Conservation (phyloP, 2,113 vertebrate genomes). For the Petrocephalus zakoni region DNA sequence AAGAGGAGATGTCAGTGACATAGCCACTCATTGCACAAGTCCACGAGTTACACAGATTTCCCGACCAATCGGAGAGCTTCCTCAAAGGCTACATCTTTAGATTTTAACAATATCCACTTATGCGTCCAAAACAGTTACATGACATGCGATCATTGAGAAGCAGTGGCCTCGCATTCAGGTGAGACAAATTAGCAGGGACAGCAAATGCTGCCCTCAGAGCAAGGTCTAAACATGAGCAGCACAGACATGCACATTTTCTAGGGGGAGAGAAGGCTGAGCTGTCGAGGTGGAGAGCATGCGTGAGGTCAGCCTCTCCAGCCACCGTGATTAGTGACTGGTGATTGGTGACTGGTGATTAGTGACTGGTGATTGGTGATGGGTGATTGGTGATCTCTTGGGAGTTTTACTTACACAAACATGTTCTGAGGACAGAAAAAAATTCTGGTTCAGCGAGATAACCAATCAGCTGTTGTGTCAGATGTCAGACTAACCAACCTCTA, state of each 20-base stretch:
- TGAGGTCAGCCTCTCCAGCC: constrained; percentile 38
- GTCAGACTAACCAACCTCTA: too few relatives aligned
- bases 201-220: not conserved
- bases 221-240: not conserved
- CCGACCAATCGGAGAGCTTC: not conserved
- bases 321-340: constrained; percentile 44
- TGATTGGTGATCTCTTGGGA: too few relatives aligned
- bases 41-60: not conserved
- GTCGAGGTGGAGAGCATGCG: constrained; percentile 32
- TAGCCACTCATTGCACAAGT: not conserved
- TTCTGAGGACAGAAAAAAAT: too few relatives aligned
- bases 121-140: not conserved
- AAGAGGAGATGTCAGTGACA: constrained; percentile 27
- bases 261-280: not conserved
- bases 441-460: too few relatives aligned
- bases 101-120: not conserved
- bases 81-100: not conserved
- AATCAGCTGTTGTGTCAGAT: too few relatives aligned
- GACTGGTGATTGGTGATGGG: too few relatives aligned
- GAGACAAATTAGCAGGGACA: not conserved
- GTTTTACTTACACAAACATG: too few relatives aligned
- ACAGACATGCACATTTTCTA: not conserved
- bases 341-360: not conserved
- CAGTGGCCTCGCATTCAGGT: not conserved
- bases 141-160: not conserved